Conservation (phyloP, 2,888 invertebrate genomes). For the Eumerus sabulonum region DNA sequence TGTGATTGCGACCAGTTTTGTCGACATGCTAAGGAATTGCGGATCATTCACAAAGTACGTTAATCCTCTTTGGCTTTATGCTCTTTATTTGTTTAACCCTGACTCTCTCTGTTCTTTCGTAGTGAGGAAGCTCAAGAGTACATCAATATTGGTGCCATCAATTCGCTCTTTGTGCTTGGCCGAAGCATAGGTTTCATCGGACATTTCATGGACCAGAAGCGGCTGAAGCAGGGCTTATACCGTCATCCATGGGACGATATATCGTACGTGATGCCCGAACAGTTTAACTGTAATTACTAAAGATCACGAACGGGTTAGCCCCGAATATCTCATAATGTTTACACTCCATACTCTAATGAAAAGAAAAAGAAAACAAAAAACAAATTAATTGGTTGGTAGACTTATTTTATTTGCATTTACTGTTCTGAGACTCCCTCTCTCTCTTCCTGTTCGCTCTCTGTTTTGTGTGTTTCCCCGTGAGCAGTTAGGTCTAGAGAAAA, state of each 20-base stretch:
- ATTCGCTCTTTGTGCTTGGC: slow-evolving; percentile 98
- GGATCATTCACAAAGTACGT: slow-evolving; percentile 94
- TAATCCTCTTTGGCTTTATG: neutral
- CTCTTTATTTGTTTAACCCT: neutral
- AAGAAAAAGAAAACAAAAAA: slow-evolving; percentile 23
- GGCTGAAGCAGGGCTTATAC: slow-evolving; percentile 98
- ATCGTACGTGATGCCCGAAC: slow-evolving; percentile 79
- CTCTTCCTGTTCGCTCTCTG: slow-evolving; percentile 6
- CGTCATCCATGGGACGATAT: slow-evolving; percentile 99
- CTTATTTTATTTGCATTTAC: slow-evolving; percentile 62
- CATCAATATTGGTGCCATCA: slow-evolving; percentile 97
- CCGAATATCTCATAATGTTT: slow-evolving; percentile 54
- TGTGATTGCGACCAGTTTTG: slow-evolving; percentile 97
- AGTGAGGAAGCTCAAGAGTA: slow-evolving; percentile 98
- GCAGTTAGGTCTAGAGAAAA: no score
- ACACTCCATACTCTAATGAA: slow-evolving; percentile 63
- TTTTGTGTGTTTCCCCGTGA: slow-evolving; percentile 8
- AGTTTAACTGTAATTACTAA: slow-evolving; percentile 75
- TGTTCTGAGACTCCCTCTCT: no score
- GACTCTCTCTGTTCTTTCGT: slow-evolving; percentile 52
- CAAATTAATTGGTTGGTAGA: slow-evolving; percentile 50
- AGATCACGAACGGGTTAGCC: slow-evolving; percentile 44
- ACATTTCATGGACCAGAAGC: slow-evolving; percentile 98
- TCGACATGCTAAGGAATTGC: slow-evolving; percentile 95
- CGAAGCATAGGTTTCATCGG: slow-evolving; percentile 99